These are phyloP conservation scores for Chloroceryle aenea DNA, from an alignment of 2,113 vertebrate species.

Conservation along the genomic window DNA sequence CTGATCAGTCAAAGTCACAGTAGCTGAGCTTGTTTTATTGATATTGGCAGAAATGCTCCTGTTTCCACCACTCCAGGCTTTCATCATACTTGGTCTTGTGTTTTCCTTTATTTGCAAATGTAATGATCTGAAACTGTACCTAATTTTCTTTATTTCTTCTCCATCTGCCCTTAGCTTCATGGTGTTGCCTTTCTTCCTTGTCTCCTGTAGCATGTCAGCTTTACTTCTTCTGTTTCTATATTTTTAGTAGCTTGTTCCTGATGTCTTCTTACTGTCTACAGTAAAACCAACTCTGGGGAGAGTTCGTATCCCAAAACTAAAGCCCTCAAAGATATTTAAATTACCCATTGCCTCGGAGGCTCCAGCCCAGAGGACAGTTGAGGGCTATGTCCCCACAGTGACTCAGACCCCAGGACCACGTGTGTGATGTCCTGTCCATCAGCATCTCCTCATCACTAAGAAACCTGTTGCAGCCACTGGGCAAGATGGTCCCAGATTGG, in stretches of 20 bases:
- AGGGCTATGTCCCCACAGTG: neutral
- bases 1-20: neutral
- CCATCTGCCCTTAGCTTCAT: neutral
- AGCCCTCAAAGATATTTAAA: neutral
- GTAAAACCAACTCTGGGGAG: neutral
- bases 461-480: neutral
- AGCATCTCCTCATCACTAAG: neutral
- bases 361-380: neutral
- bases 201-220: neutral
- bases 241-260: neutral
- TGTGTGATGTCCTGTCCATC: neutral
- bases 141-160: neutral
- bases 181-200: neutral
- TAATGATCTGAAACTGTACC: neutral
- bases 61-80: neutral
- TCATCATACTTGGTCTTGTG: accelerated
- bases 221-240: neutral
- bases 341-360: neutral
- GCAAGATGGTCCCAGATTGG: neutral
- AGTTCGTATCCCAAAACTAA: neutral
- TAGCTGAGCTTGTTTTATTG: neutral
- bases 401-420: neutral
- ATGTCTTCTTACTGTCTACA: no score
- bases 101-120: neutral
- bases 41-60: neutral